Base-by-base conservation (phyloP, 2,113 vertebrate species). In the Lagopus leucura region DNA sequence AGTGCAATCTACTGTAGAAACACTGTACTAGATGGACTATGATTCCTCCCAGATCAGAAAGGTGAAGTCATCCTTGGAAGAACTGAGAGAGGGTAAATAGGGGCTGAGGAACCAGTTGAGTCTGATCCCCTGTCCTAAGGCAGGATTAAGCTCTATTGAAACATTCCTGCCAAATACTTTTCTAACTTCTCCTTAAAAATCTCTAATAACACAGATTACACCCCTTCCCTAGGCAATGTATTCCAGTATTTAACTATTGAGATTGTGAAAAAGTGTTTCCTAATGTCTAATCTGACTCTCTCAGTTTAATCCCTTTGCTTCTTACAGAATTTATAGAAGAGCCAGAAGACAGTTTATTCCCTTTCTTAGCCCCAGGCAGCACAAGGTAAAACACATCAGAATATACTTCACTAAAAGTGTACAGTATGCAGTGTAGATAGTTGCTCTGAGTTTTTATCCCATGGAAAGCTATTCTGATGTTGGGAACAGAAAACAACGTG, bases 211-310 rank as follows among this genome's bases (percentile, higher is more conserved):
- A 28, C 32, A 65, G 88, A 94, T 95, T 92, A 95, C 92, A 61
- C 90, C 95, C 95, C 92, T 86, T 96, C 96, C 90, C 88, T 81
- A 96, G 96, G 95, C 96, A 93, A 92, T 81, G 79, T 95, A 88
- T 92, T 96, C 86, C 72, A 88, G 69, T 20, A 86, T 90, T 93
- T 93, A 88, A 90, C 70, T 82, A 61, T 61, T 91, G 70, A 84
- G 73, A 92, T 76, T 86, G 60, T 64, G 57, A 94, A 94, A 88
- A 96, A 93, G 69, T 81, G 52, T 88, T 96, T 96, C 90, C 93
- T 95, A 80, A 92, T 90, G 88, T 92, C 90, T 95, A 93, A 88
- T 73, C 55, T 88, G 80, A 92, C 17, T 93, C 80, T 83, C 60
- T 95, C 43, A 24, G 42, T 92, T 95, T 95, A 94, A 94, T 90